phyloP scores from a whole-genome alignment of 2,113 vertebrate genomes.

The Syngnathus scovelli region DNA sequence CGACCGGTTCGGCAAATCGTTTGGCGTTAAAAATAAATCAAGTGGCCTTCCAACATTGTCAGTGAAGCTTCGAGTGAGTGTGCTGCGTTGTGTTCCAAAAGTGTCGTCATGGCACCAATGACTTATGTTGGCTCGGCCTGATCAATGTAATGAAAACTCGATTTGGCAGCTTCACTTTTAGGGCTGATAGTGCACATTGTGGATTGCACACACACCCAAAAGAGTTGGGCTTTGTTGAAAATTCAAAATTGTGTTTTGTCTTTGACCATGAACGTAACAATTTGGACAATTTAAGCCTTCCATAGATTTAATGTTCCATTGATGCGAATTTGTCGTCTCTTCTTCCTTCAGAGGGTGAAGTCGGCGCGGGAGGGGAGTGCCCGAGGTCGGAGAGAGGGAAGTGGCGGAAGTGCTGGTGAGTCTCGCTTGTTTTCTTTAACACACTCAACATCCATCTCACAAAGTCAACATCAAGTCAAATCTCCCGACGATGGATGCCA shows the following conservation, averaged over 20 bases:
- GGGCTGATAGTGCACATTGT: no score
- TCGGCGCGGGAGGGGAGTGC: constrained; percentile 84
- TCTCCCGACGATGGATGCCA: not conserved
- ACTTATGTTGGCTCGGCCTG: not conserved
- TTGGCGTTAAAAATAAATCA: not conserved
- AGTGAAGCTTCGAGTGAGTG: not conserved
- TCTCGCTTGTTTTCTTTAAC: constrained; percentile 17
- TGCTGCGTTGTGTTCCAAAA: not conserved
- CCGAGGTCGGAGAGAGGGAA: constrained; percentile 76
- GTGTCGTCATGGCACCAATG: not conserved
- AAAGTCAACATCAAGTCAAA: not conserved
- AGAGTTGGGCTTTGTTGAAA: not conserved
- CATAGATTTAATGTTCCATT: no score
- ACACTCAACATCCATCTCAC: not conserved
- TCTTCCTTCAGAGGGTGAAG: constrained; percentile 77
- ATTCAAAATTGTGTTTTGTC: not conserved
- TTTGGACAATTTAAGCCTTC: no score
- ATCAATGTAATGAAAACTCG: not conserved
- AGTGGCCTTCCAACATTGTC: not conserved
- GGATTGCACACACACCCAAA: not conserved
- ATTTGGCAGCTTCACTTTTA: not conserved
- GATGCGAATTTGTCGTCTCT: not conserved
- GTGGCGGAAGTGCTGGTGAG: constrained; percentile 77
- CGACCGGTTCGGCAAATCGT: not conserved
- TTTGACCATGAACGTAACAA: no score